These are phyloP conservation scores for Semaprochilodus insignis DNA, from an alignment of 2,797 vertebrate genomes.

Conservation along the genomic window DNA sequence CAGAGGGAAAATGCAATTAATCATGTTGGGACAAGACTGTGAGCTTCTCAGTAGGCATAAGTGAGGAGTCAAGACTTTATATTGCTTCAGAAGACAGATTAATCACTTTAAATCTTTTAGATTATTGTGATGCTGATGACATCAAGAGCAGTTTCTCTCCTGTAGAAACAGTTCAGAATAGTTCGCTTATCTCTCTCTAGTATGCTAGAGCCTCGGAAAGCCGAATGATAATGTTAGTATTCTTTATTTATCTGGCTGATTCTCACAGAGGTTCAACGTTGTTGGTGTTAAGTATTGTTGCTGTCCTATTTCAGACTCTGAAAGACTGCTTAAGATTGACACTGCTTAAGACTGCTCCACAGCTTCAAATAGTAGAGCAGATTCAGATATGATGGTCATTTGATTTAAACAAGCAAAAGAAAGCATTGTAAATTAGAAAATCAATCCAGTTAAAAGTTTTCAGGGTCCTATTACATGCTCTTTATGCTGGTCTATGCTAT, in stretches of 20 bases:
- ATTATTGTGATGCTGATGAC: background rate
- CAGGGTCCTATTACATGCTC: no score
- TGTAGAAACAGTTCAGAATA: no score
- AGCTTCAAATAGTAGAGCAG: background rate
- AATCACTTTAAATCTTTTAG: background rate
- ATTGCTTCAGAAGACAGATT: background rate
- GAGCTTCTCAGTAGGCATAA: background rate
- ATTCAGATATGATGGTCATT: no score
- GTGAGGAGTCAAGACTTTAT: background rate
- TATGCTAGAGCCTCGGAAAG: background rate
- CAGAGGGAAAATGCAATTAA: constrained; percentile 6
- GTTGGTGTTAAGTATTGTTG: background rate
- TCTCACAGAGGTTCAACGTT: background rate
- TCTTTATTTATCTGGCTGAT: background rate
- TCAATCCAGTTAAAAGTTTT: no score
- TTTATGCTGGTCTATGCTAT: no score
- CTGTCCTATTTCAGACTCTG: background rate
- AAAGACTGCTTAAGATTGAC: background rate
- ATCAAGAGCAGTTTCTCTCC: background rate
- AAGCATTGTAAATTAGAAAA: no score
- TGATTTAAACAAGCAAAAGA: no score
- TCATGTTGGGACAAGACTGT: constrained; percentile 24
- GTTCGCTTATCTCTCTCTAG: no score
- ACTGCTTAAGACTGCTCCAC: background rate
- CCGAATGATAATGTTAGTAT: background rate